Conservation (phyloP, 2,797 vertebrate genomes). For the Agapornis canus region DNA sequence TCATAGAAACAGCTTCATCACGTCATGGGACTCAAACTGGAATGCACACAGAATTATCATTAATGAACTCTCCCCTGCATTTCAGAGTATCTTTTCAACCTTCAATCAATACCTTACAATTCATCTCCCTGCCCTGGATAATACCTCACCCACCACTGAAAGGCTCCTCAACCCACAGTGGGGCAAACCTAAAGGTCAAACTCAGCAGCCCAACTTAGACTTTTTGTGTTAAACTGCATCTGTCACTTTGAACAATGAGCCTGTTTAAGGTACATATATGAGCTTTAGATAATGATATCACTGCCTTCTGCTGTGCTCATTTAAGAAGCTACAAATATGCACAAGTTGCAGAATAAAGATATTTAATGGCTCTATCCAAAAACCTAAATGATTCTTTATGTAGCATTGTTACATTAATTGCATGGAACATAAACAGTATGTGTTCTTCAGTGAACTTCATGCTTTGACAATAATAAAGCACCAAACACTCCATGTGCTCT, state of each 20-base stretch:
- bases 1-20: background rate
- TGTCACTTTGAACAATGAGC: background rate
- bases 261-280: background rate
- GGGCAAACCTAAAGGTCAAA: background rate
- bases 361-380: background rate
- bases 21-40: background rate
- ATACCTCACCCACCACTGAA: background rate
- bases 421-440: background rate
- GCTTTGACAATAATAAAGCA: background rate
- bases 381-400: background rate
- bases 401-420: background rate
- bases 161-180: background rate
- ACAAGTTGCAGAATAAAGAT: background rate
- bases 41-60: background rate
- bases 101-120: background rate
- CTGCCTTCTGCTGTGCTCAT: fast-evolving
- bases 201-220: background rate
- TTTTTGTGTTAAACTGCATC: background rate
- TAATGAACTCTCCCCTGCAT: background rate
- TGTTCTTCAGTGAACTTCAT: background rate
- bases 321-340: background rate
- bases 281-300: background rate
- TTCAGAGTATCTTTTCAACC: background rate
- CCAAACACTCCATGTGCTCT: background rate
- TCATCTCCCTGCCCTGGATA: background rate